Conservation (phyloP, 2,113 vertebrate species). For the Ceratotherium simum region DNA sequence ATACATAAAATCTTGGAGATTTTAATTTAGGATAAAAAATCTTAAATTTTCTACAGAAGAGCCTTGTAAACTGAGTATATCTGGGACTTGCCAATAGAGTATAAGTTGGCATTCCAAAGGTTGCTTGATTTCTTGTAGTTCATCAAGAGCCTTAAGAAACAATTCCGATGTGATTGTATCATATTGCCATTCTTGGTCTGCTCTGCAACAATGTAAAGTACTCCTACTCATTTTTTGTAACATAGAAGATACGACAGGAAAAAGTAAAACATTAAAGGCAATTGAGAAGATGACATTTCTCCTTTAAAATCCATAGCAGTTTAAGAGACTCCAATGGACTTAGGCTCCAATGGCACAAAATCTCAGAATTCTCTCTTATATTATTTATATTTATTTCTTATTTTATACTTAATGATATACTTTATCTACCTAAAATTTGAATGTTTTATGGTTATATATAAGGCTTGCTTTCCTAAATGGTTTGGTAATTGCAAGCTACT, state of each 20-base stretch:
- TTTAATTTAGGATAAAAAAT: background rate
- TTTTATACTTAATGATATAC: background rate
- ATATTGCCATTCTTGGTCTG: background rate
- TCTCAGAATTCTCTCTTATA: background rate
- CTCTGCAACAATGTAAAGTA: background rate
- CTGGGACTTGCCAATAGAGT: background rate
- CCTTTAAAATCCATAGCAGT: background rate
- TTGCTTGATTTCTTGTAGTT: background rate
- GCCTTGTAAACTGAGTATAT: background rate
- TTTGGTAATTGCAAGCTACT: background rate
- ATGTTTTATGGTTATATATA: background rate
- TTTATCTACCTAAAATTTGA: background rate
- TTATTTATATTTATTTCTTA: background rate
- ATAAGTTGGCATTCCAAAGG: background rate
- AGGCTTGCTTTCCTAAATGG: background rate
- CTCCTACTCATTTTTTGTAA: background rate
- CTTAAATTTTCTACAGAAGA: background rate
- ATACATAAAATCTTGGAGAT: background rate
- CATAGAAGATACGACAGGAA: background rate
- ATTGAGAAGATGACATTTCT: background rate
- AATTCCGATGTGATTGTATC: background rate
- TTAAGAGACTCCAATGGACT: background rate
- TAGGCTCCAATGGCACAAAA: background rate
- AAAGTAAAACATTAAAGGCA: background rate
- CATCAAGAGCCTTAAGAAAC: background rate